Evolutionary conservation across 92 coral and sea anemone genomes (phyloP).

Genomic region (Galaxea fascicularis): DNA sequence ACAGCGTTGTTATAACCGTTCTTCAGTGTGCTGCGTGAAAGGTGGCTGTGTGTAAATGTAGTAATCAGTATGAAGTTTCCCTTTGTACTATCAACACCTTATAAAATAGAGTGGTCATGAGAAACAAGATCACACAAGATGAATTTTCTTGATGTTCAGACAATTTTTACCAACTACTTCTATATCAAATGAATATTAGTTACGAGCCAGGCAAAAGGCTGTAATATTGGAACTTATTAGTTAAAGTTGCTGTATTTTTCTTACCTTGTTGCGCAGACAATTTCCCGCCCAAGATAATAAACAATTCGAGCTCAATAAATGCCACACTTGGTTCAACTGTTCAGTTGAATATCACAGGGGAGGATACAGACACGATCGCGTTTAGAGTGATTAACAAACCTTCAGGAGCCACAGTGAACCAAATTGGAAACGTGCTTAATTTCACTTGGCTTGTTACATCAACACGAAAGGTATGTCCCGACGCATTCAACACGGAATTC

Average conservation of each 20-base stretch:
- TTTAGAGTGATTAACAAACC: slow-evolving; percentile 43
- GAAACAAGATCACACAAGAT: too few species aligned
- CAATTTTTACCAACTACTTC: too few species aligned
- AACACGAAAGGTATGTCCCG: slow-evolving; percentile 30
- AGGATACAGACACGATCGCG: slow-evolving; percentile 42
- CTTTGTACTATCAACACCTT: too few species aligned
- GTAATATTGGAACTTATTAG: too few species aligned
- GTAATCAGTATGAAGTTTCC: too few species aligned
- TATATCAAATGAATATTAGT: too few species aligned
- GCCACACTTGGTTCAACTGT: slow-evolving; percentile 42
- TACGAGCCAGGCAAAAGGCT: too few species aligned
- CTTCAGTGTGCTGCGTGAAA: too few species aligned
- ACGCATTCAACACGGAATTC: not conserved
- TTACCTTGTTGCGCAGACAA: slow-evolving; percentile 21
- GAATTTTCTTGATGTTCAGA: too few species aligned
- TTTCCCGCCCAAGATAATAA: slow-evolving; percentile 24
- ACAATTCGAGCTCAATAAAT: slow-evolving; percentile 17
- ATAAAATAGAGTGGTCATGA: too few species aligned
- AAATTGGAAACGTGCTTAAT: not conserved
- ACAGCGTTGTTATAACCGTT: too few species aligned
- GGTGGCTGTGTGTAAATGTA: too few species aligned
- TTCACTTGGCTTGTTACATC: slow-evolving; percentile 52
- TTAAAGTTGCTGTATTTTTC: not conserved
- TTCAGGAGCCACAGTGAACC: slow-evolving; percentile 17
- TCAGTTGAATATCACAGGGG: slow-evolving; percentile 10